phyloP scores from a whole-genome alignment of 2,888 invertebrate species.

The Pocota personata region DNA sequence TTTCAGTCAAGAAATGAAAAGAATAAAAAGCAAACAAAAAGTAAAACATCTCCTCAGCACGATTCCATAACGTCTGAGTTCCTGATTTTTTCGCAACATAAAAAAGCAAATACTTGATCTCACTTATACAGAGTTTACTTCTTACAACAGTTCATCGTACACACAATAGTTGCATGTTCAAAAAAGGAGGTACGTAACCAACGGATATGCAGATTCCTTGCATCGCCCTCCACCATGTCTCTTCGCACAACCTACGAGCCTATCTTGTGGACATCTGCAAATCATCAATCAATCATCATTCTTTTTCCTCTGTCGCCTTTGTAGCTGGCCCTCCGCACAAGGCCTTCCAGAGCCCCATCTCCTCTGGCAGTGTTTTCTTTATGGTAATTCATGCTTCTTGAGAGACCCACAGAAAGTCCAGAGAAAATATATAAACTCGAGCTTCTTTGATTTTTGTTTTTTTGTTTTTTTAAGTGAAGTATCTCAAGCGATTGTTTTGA shows the following conservation, averaged over 20 bases:
- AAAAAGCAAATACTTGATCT: conserved; percentile 26
- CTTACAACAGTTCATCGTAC: conserved; percentile 49
- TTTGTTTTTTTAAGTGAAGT: conserved; percentile 17
- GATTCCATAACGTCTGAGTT: conserved; percentile 64
- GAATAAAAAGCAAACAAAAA: neutral
- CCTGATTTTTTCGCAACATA: conserved; percentile 1
- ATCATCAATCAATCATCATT: conserved; percentile 74
- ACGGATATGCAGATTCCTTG: conserved; percentile 71
- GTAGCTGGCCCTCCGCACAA: conserved; percentile 28
- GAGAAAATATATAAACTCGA: conserved; percentile 20
- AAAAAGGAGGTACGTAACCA: conserved; percentile 40
- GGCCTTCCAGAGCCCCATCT: neutral
- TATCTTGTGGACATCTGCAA: conserved; percentile 71
- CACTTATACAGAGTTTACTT: conserved; percentile 20
- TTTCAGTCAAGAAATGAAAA: neutral
- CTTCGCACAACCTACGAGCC: conserved; percentile 52
- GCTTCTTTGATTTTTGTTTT: neutral
- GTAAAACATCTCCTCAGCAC: conserved; percentile 18
- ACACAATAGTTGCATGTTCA: conserved; percentile 43
- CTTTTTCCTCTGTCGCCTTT: conserved; percentile 13
- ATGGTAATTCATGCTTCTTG: conserved; percentile 38
- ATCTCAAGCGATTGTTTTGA: conserved; percentile 55
- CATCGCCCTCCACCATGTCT: conserved; percentile 25
- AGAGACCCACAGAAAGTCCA: neutral
- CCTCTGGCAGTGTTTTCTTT: conserved; percentile 17